Evolutionary conservation across 2,113 vertebrate genomes (phyloP).

Genomic region (Amphilophus citrinellus): DNA sequence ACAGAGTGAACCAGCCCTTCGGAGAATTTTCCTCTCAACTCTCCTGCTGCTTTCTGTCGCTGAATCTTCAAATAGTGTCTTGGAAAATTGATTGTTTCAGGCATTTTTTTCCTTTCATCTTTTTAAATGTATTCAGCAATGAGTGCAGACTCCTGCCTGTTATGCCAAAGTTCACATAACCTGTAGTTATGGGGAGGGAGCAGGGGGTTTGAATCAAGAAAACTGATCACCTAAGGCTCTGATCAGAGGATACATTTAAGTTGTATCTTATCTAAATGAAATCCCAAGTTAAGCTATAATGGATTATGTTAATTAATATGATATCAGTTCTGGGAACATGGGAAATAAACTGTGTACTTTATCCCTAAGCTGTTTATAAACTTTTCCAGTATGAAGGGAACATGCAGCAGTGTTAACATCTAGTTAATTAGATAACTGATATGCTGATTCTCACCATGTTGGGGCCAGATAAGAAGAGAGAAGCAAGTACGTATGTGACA

Average conservation of each 20-base stretch:
- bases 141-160: conserved; percentile 9
- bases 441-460: conserved; percentile 41
- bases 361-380: conserved; percentile 60
- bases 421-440: conserved; percentile 39
- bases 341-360: conserved; percentile 49
- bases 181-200: not conserved
- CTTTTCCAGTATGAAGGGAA: conserved; percentile 21
- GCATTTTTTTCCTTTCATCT: conserved; percentile 16
- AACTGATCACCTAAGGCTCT: conserved; percentile 25
- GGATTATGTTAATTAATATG: conserved; percentile 69
- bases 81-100: conserved; percentile 48
- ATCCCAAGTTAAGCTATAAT: conserved; percentile 40
- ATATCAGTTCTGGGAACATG: conserved; percentile 51
- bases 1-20: conserved; percentile 23
- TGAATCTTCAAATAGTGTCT: conserved; percentile 43
- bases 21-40: conserved; percentile 38
- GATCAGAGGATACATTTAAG: not conserved
- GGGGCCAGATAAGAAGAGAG: conserved; percentile 25
- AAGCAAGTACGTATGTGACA: not conserved
- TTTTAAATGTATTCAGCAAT: conserved; percentile 35
- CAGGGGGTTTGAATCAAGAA: not conserved
- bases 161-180: conserved; percentile 33
- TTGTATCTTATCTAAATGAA: conserved; percentile 47
- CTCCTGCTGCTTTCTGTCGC: conserved; percentile 30
- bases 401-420: conserved; percentile 22